phyloP scores from a whole-genome alignment of 64 coral and sea anemone species.

The Orbicella faveolata region DNA sequence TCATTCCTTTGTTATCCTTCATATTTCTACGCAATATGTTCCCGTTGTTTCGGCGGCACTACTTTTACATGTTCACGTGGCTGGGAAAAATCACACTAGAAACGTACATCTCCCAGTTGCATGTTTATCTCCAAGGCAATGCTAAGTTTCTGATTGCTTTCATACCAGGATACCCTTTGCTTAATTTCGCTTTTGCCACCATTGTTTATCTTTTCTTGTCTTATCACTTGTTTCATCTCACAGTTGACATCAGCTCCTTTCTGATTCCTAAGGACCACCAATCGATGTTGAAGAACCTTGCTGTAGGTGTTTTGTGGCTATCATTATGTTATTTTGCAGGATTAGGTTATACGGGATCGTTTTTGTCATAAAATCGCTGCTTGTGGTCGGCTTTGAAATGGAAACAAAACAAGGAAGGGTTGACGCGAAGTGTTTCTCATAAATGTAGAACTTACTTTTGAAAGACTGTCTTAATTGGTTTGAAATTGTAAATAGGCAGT shows the following conservation, averaged over 20 bases:
- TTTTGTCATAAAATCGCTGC: neutral
- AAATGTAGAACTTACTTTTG: no score
- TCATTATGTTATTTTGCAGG: constrained; percentile 34
- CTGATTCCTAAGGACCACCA: constrained; percentile 61
- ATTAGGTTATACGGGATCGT: neutral
- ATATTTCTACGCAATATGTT: constrained; percentile 82
- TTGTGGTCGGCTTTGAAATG: neutral
- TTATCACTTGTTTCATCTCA: constrained; percentile 75
- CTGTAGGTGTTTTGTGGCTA: constrained; percentile 44
- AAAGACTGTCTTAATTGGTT: no score
- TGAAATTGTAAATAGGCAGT: no score
- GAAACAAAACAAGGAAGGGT: no score
- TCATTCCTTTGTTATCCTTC: constrained; percentile 73
- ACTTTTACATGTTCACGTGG: constrained; percentile 76
- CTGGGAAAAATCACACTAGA: constrained; percentile 88
- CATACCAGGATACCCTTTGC: constrained; percentile 69
- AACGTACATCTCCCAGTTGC: constrained; percentile 86
- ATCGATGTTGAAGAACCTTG: constrained; percentile 33
- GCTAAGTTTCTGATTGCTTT: constrained; percentile 76
- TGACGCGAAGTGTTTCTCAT: no score
- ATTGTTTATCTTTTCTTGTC: constrained; percentile 76
- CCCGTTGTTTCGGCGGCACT: constrained; percentile 53
- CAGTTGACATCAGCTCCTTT: constrained; percentile 68
- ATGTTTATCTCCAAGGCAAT: constrained; percentile 81
- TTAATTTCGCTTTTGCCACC: constrained; percentile 75